Evolutionary conservation across 2,888 invertebrate species (phyloP).

Genomic region (Agriopis leucophaearia): DNA sequence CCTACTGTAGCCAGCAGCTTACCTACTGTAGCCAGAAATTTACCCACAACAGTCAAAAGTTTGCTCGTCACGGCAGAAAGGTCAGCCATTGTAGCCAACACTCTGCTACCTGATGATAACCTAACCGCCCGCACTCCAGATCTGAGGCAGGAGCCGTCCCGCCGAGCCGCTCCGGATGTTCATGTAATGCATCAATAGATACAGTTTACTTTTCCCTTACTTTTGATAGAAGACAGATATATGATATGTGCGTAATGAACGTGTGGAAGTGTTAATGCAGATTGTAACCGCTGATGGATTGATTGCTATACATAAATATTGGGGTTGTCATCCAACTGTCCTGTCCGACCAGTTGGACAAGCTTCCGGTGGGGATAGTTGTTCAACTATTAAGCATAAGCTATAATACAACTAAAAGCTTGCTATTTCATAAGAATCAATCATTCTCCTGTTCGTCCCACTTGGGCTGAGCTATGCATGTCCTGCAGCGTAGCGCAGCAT

Average conservation of each 20-base stretch:
- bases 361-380: no score
- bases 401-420: no score
- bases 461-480: no score
- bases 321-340: not conserved
- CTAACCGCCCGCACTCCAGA: constrained; percentile 53
- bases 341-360: no score
- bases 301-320: constrained; percentile 59
- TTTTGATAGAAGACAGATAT: constrained; percentile 76
- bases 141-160: constrained; percentile 61
- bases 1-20: not conserved
- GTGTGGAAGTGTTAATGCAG: constrained; percentile 77
- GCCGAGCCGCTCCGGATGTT: constrained; percentile 66
- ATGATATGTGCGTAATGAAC: constrained; percentile 85
- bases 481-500: no score
- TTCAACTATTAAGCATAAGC: no score
- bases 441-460: no score
- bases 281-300: constrained; percentile 53
- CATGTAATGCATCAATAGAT: constrained; percentile 83
- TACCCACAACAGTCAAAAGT: not conserved
- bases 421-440: no score
- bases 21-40: not conserved
- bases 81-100: constrained; percentile 40
- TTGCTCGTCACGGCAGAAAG: not conserved
- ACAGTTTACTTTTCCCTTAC: constrained; percentile 70
- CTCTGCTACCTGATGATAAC: constrained; percentile 23